Evolutionary conservation across 2,797 vertebrate genomes (phyloP).

Genomic region (Coranthus polyacanthus): DNA sequence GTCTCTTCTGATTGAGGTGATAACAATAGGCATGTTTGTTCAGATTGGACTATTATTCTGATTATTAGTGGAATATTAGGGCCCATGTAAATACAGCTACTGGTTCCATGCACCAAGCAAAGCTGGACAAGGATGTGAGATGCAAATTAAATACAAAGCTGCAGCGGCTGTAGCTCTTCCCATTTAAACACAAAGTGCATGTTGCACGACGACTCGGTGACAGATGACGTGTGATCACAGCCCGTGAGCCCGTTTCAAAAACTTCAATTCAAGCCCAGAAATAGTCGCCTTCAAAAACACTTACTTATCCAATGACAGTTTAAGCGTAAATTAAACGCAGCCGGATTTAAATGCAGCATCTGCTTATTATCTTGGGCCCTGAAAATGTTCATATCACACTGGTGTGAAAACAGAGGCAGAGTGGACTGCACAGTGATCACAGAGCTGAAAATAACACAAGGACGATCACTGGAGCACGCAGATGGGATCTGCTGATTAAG

Average conservation of each 20-base stretch:
- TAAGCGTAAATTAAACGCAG: constrained; percentile 18
- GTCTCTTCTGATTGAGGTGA: no score
- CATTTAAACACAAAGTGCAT: not conserved
- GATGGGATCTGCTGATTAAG: constrained; percentile 42
- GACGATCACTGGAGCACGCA: constrained; percentile 17
- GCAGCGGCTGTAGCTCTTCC: not conserved
- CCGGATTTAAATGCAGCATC: constrained; percentile 4
- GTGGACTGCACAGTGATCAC: constrained; percentile 54
- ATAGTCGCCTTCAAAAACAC: constrained; percentile 27
- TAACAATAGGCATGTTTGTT: no score
- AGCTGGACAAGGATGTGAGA: not conserved
- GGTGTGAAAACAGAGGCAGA: constrained; percentile 31
- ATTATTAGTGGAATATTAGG: no score
- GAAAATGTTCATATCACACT: constrained; percentile 28
- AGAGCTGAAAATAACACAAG: constrained; percentile 31
- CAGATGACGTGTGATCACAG: constrained; percentile 14
- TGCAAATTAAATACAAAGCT: no score
- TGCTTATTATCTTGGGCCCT: constrained; percentile 38
- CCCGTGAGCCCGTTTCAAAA: not conserved
- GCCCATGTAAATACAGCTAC: no score
- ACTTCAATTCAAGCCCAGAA: constrained; percentile 1
- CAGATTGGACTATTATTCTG: no score
- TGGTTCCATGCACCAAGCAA: not conserved
- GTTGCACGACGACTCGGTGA: not conserved
- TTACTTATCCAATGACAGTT: constrained; percentile 10